Evolutionary conservation across 2,888 invertebrate genomes (phyloP).

Genomic region (Rhaphigaster nebulosa): DNA sequence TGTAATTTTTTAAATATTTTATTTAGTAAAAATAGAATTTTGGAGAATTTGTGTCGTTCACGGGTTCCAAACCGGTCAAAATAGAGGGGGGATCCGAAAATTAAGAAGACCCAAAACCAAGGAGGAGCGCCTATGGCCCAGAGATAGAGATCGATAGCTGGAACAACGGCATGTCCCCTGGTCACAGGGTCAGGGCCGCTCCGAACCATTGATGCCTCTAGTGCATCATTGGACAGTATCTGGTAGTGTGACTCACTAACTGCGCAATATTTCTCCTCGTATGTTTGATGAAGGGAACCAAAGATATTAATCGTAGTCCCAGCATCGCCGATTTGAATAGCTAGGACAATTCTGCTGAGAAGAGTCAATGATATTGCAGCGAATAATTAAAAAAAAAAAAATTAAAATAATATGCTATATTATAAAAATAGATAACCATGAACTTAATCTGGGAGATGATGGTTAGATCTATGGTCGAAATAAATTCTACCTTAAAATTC

Average conservation of each 20-base stretch:
- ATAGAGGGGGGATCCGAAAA: not conserved
- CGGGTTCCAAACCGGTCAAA: not conserved
- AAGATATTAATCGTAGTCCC: no score
- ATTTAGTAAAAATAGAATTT: no score
- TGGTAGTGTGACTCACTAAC: not conserved
- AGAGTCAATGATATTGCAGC: no score
- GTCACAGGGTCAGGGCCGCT: slow-evolving; percentile 7
- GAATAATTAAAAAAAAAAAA: no score
- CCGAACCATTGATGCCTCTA: not conserved
- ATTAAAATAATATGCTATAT: no score
- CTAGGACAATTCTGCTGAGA: no score
- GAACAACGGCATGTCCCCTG: slow-evolving; percentile 8
- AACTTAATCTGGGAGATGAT: no score
- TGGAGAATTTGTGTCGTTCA: not conserved
- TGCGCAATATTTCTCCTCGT: not conserved
- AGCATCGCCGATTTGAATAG: no score
- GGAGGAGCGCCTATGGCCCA: not conserved
- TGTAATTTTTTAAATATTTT: no score
- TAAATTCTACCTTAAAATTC: no score
- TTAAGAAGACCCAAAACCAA: not conserved
- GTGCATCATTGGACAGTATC: not conserved
- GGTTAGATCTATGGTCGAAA: no score
- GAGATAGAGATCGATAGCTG: slow-evolving; percentile 33
- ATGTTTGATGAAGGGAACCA: not conserved
- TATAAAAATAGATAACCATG: no score